Percentiles rank a stretch among this genome's conserved stretches.
Conservation (phyloP, 2,797 vertebrate genomes). For the Clamator glandarius region DNA sequence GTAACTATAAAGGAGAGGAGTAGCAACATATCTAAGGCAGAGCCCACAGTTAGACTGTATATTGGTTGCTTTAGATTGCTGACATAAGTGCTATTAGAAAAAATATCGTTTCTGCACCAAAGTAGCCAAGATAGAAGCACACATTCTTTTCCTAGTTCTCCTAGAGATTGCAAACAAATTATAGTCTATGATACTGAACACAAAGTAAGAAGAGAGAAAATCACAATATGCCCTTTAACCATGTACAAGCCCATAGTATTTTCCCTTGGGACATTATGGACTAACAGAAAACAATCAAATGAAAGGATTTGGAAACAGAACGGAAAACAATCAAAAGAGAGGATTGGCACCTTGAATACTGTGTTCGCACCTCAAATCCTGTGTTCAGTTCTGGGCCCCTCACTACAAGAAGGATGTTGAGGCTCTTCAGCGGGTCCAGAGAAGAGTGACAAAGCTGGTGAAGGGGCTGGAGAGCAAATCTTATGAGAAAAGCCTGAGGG, state of each 20-base stretch:
- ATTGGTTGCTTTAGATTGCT: not conserved
- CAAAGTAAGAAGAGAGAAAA: not conserved
- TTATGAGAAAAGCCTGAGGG: no score
- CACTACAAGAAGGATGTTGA: no score
- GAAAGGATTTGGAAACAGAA: no score
- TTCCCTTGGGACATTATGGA: not conserved
- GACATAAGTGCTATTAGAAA: not conserved
- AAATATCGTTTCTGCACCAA: not conserved
- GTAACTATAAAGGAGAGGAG: not conserved
- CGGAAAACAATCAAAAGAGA: no score
- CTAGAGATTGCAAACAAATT: not conserved
- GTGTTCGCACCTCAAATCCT: no score
- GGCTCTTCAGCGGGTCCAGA: no score
- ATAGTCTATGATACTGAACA: not conserved
- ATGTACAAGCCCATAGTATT: not conserved
- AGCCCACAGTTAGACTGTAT: not conserved
- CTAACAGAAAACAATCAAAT: not conserved
- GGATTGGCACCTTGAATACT: no score
- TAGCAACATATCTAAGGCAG: not conserved
- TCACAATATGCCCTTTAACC: not conserved
- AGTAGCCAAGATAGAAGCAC: not conserved
- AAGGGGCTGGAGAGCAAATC: no score
- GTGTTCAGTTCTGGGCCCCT: no score
- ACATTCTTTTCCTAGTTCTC: not conserved
- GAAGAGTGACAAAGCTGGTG: no score